Percentiles rank a stretch among this genome's conserved stretches.
Evolutionary conservation across 2,888 invertebrate species (phyloP).

Genomic region (Epistrophe eligans): DNA sequence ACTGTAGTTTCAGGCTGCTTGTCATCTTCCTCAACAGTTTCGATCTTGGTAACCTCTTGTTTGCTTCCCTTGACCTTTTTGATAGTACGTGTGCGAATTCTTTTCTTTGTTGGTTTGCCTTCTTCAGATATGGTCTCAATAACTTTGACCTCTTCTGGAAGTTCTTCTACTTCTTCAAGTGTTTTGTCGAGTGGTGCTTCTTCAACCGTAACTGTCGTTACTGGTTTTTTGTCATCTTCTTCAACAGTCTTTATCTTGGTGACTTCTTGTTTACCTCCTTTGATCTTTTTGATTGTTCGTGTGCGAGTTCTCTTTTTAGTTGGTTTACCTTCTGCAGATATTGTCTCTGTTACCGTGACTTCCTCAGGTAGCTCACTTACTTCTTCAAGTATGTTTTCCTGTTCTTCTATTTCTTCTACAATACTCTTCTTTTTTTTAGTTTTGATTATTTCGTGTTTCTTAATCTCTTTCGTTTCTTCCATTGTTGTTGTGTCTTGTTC

Average conservation of each 20-base stretch:
- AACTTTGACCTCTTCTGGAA: constrained; percentile 50
- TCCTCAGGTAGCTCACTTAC: constrained; percentile 51
- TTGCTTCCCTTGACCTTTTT: constrained; percentile 59
- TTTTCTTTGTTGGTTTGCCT: constrained; percentile 49
- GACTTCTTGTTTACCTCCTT: constrained; percentile 56
- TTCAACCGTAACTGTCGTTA: constrained; percentile 55
- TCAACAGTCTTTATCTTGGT: constrained; percentile 60
- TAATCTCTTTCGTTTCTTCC: neutral
- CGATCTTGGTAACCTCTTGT: constrained; percentile 58
- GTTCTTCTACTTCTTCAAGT: constrained; percentile 40
- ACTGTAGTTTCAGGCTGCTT: constrained; percentile 53
- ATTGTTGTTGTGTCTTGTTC: constrained; percentile 77
- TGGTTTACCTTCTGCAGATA: constrained; percentile 53
- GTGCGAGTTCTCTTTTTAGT: constrained; percentile 52
- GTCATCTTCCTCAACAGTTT: constrained; percentile 58
- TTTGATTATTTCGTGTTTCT: neutral
- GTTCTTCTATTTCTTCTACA: constrained; percentile 9
- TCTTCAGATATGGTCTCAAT: constrained; percentile 44
- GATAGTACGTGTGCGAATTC: constrained; percentile 48
- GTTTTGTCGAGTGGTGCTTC: constrained; percentile 48
- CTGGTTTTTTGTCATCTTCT: constrained; percentile 55
- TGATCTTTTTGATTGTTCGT: constrained; percentile 50
- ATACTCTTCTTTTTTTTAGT: neutral
- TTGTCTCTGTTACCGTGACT: constrained; percentile 26
- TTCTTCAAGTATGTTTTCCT: constrained; percentile 42